Base-by-base conservation (phyloP, 2,113 vertebrate genomes). In the Lichenostomus cassidix region DNA sequence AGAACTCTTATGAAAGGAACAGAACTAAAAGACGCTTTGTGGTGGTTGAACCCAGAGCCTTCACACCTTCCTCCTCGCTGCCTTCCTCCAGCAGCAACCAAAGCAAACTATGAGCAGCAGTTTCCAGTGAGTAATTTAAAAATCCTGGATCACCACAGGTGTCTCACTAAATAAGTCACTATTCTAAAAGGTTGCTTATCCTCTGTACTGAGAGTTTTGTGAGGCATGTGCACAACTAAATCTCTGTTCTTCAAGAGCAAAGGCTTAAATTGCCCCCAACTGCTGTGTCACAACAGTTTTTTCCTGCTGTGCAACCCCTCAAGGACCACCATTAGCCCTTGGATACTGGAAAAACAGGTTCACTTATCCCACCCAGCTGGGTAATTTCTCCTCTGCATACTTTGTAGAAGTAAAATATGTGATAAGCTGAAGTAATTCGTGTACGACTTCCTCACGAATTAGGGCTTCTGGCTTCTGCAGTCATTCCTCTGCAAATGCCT, bases 401-500 rank as follows among this genome's bases (percentile, higher is more conserved):
- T 81, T 96, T 76, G 78, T 60, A 59, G 55, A 89, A 78, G 37
- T 86, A 62, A 97, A 96, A 96, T 95, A 92, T 82, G 64, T 62
- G 46, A 91, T 89, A 95, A 95, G 93, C 67, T 29, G 17, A 50
- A 55, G 31, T 33, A 95, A 77, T 87, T 58, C 65, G 84, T 0
- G 0, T 37, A 59, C 53, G 83, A 9, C 12, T 94, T 89, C 41
- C 39, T 83, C 8, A 7, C 56, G 79, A 87, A 95, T 94, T 95
- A 96, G 21, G 47, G 35, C 22, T 76, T 74, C 42, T 93, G 94
- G 71, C 86, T 95, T 95, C 65, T 90, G 71, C 87, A 68, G 74
- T 74, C 55, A 94, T 95, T 97, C 92, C 83, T 89, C 73, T 73
- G 62, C 47, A 97, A 96, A 97, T 96, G 75, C 93, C 95, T 97